phyloP scores from a whole-genome alignment of 2,888 invertebrate genomes.

The Tanypteryx hageni region DNA sequence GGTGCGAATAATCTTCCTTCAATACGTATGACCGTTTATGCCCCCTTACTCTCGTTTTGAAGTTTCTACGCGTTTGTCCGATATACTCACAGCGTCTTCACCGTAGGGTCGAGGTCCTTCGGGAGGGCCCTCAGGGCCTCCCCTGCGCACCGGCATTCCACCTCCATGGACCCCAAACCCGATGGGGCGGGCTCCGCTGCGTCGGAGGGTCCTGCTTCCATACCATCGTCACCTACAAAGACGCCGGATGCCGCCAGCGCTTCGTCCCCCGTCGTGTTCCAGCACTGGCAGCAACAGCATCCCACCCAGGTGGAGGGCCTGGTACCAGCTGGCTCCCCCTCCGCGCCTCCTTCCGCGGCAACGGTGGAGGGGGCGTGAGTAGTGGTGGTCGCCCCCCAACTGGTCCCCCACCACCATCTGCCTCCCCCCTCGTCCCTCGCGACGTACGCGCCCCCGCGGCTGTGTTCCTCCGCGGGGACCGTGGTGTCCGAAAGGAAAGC shows the following conservation, averaged over 20 bases:
- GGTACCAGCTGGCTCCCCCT: not conserved
- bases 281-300: slow-evolving; percentile 66
- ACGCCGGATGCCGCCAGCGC: not conserved
- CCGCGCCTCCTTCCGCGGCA: not conserved
- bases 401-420: too few species aligned
- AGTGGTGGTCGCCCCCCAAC: too few species aligned
- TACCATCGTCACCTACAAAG: not conserved
- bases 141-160: slow-evolving; percentile 67
- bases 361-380: too few species aligned
- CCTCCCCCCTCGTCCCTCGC: too few species aligned
- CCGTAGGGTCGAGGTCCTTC: slow-evolving; percentile 44
- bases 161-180: slow-evolving; percentile 57
- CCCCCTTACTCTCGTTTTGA: too few species aligned
- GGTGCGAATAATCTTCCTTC: too few species aligned
- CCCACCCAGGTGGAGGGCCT: not conserved
- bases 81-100: slow-evolving; percentile 66
- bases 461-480: too few species aligned
- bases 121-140: slow-evolving; percentile 65
- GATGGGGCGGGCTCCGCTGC: slow-evolving; percentile 26
- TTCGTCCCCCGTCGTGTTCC: slow-evolving; percentile 66
- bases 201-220: slow-evolving; percentile 65
- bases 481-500: too few species aligned
- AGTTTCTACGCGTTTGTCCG: not conserved
- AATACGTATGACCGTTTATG: too few species aligned
- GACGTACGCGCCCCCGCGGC: too few species aligned